A percentile compares a stretch with the other conserved stretches of the same genome.
Conservation (phyloP, 2,888 invertebrate genomes). For the Netelia virgata region DNA sequence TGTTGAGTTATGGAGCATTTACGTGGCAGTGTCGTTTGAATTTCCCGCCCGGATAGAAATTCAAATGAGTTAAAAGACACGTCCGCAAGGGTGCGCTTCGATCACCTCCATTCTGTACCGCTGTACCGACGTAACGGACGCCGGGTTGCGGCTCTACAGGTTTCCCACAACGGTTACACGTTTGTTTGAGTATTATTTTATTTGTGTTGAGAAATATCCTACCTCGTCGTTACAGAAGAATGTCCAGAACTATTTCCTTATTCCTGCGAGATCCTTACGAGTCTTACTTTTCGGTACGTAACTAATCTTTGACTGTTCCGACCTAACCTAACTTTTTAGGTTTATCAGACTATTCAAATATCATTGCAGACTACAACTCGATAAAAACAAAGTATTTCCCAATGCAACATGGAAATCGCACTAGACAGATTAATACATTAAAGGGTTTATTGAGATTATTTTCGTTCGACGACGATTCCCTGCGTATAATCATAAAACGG, state of each 20-base stretch:
- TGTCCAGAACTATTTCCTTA: not conserved
- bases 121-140: not conserved
- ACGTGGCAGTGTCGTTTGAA: constrained; percentile 12
- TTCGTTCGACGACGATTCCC: too few species aligned
- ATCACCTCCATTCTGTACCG: too few species aligned
- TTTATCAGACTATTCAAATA: not conserved
- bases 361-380: not conserved
- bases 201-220: not conserved
- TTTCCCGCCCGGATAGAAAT: constrained; percentile 12
- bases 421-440: too few species aligned
- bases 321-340: not conserved
- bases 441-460: too few species aligned
- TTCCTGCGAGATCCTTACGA: not conserved
- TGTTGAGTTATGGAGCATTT: not conserved
- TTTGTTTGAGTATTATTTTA: not conserved
- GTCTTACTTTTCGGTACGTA: not conserved
- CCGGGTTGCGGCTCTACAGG: not conserved
- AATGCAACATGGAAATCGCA: not conserved
- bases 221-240: not conserved
- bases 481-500: too few species aligned
- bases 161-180: too few species aligned
- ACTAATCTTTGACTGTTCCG: not conserved
- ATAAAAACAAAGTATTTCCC: not conserved
- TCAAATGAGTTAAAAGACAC: not conserved
- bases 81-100: not conserved